phyloP scores from a whole-genome alignment of 1,140 invertebrate species.

The Oryctes rhinoceros region DNA sequence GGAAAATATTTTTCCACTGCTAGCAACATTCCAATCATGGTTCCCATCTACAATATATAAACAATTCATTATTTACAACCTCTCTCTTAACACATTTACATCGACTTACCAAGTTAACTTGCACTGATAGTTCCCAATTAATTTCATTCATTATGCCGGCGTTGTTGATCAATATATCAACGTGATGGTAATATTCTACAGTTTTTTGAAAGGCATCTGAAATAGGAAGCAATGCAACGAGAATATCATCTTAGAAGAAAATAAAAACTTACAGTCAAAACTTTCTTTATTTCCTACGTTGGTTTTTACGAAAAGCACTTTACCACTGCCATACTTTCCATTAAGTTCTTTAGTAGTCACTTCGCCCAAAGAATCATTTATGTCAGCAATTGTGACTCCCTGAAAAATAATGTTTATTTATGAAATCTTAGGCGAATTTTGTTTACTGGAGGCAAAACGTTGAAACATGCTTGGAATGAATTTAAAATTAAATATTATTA shows the following conservation, averaged over 20 bases:
- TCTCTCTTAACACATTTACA: too few relatives aligned
- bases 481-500: conserved; percentile 9
- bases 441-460: too few relatives aligned
- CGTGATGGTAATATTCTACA: conserved; percentile 52
- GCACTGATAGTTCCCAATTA: conserved; percentile 63
- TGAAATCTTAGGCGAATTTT: too few relatives aligned
- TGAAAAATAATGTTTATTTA: too few relatives aligned
- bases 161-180: conserved; percentile 66
- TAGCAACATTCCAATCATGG: not conserved
- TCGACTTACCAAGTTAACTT: conserved; percentile 60
- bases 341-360: conserved; percentile 43
- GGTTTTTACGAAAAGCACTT: conserved; percentile 71
- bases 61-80: too few relatives aligned
- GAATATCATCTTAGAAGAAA: not conserved
- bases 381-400: conserved; percentile 49
- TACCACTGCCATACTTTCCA: conserved; percentile 62
- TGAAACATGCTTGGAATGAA: too few relatives aligned
- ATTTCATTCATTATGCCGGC: conserved; percentile 65
- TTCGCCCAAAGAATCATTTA: conserved; percentile 42
- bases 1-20: conserved; percentile 15
- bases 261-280: conserved; percentile 66
- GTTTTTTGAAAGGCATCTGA: conserved; percentile 53
- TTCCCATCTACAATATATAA: not conserved
- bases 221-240: not conserved
- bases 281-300: conserved; percentile 74